Evolutionary conservation across 2,797 vertebrate species (phyloP), one percentile per base, ranked within the genome.

Genomic region (Molothrus aeneus): DNA sequence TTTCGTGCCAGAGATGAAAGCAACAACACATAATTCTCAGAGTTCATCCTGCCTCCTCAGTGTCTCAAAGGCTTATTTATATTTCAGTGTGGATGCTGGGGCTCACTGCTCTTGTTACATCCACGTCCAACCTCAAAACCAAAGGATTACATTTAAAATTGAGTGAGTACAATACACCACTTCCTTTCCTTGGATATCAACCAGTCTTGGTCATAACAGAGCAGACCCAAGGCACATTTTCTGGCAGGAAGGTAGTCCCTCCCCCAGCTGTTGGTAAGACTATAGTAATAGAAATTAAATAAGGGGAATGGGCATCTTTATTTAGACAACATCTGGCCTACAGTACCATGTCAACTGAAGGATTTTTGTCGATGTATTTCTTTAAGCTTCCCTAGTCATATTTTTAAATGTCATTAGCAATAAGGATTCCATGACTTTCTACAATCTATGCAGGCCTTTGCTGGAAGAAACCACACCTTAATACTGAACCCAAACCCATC

Each of bases 11-110:
- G 59, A 84, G 81, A 82, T 78, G 56, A 96, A 94, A 92, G 61
- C 50, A 96, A 26, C 31, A 92, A 85, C 40, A 50, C 32, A 86
- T 45, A 91, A 94, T 95, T 92, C 80, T 95, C 73, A 75, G 73
- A 90, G 84, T 48, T 90, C 91, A 86, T 75, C 56, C 79, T 90
- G 63, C 70, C 70, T 86, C 42, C 65, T 90, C 63, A 75, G 40
- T 48, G 50, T 92, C 83, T 96, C 81, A 75, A 68, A 96, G 54
- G 45, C 45, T 74, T 92, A 90, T 90, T 88, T 93, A 75, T 92
- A 88, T 63, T 77, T 87, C 60, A 86, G 48, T 40, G 53, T 53
- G 26, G 17, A 92, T 73, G 57, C 38, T 57, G 69, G 40, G 15
- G 47, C 47, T 94, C 26, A 22, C 45, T 88, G 57, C 40, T 87